phyloP scores from a whole-genome alignment of 1,140 invertebrate genomes.

The Aphelinus atriplicis region DNA sequence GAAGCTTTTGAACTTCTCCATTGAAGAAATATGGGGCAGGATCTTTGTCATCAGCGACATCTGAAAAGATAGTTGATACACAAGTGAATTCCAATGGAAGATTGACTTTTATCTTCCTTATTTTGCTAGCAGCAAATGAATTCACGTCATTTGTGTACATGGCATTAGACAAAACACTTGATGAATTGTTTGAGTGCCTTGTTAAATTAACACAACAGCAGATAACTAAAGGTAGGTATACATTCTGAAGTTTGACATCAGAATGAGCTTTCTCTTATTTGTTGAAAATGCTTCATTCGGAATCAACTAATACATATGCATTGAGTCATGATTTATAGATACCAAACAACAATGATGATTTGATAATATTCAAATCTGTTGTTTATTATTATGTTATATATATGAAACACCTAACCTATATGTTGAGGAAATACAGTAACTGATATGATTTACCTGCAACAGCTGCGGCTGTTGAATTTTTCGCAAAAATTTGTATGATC shows the following conservation, averaged over 20 bases:
- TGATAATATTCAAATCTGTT: neutral
- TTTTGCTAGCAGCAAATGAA: neutral
- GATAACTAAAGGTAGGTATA: too few species aligned
- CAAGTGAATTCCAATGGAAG: neutral
- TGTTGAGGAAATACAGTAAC: neutral
- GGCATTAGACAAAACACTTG: neutral
- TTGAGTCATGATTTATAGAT: neutral
- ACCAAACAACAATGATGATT: neutral
- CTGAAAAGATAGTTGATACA: constrained; percentile 8
- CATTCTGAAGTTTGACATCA: too few species aligned
- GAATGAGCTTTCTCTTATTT: neutral
- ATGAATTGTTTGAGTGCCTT: too few species aligned
- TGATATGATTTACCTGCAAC: constrained; percentile 7
- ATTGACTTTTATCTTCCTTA: neutral
- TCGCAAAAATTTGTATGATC: neutral
- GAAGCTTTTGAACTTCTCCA: constrained; percentile 77
- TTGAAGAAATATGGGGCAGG: constrained; percentile 81
- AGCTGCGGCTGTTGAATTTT: neutral
- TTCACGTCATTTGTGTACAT: neutral
- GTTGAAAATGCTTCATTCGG: neutral
- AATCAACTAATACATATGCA: neutral
- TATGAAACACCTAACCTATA: neutral
- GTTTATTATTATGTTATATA: too few species aligned
- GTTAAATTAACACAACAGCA: too few species aligned
- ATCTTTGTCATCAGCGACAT: constrained; percentile 64